Percentiles rank a stretch among this genome's conserved stretches.
Conservation (phyloP, 2,888 invertebrate genomes). For the Mechanitis mazaeus region DNA sequence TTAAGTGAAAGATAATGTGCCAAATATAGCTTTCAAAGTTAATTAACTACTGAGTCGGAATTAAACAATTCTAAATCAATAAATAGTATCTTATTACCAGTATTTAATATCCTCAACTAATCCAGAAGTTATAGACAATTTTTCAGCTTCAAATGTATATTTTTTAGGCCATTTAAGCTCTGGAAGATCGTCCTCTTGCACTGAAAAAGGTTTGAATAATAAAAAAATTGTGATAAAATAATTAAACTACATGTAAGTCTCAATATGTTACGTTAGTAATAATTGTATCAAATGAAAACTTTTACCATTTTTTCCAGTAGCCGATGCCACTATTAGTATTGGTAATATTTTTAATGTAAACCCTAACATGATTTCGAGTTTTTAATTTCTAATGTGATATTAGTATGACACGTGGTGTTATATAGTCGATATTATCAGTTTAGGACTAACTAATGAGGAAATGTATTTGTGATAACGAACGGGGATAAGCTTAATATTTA, state of each 20-base stretch:
- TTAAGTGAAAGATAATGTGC: background rate
- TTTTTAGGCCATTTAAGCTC: constrained; percentile 42
- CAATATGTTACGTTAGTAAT: background rate
- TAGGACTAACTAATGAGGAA: background rate
- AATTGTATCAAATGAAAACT: background rate
- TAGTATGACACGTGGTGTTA: background rate
- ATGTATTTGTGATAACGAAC: background rate
- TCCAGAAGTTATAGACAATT: constrained; percentile 44
- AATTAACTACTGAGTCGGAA: background rate
- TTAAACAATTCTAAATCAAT: no score
- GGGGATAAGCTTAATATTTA: no score
- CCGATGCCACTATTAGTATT: constrained; percentile 17
- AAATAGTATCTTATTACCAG: constrained; percentile 39
- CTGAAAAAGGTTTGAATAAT: constrained; percentile 5
- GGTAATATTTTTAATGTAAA: constrained; percentile 20
- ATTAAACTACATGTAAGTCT: constrained; percentile 2
- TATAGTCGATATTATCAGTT: background rate
- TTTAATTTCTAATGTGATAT: background rate
- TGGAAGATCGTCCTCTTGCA: constrained; percentile 17
- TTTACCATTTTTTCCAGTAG: constrained; percentile 23
- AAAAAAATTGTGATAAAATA: background rate
- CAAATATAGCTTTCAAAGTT: background rate
- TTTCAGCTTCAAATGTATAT: constrained; percentile 41
- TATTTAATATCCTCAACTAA: constrained; percentile 43
- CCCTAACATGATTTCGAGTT: constrained; percentile 15